Evolutionary conservation across 2,113 vertebrate genomes (phyloP).

Genomic region (Lycocorax pyrrhopterus): DNA sequence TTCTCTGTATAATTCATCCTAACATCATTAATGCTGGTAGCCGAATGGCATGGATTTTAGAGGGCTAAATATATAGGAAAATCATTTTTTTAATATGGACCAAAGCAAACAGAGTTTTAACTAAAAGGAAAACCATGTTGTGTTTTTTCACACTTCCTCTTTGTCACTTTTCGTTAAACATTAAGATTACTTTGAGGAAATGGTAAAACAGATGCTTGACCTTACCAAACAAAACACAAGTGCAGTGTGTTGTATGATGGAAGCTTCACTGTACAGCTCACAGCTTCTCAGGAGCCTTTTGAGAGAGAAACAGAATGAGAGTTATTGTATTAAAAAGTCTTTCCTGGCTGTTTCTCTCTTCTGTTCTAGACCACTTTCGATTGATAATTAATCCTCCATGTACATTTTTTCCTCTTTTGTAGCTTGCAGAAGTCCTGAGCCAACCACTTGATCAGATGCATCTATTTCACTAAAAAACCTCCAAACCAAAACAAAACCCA

Average conservation of each 20-base stretch:
- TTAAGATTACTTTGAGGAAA: conserved; percentile 39
- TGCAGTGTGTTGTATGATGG: neutral
- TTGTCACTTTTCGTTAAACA: conserved; percentile 59
- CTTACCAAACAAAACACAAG: neutral
- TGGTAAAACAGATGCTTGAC: neutral
- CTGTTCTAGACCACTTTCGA: neutral
- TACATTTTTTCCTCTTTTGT: neutral
- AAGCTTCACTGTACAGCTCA: neutral
- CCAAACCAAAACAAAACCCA: neutral
- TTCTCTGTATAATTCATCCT: conserved; percentile 99
- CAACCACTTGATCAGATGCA: neutral
- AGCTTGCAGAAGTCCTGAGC: neutral
- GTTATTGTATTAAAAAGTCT: neutral
- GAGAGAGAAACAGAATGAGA: neutral
- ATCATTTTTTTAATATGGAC: neutral
- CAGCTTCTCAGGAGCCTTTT: neutral
- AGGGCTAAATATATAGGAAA: conserved; percentile 64
- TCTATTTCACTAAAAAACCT: neutral
- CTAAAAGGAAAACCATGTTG: conserved; percentile 20
- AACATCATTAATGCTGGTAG: conserved; percentile 97
- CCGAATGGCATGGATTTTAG: conserved; percentile 85
- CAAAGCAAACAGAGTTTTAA: conserved; percentile 38
- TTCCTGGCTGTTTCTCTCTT: neutral
- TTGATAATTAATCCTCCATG: neutral
- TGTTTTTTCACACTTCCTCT: conserved; percentile 3